Base-by-base conservation (phyloP, 1,140 invertebrate species). In the Proctacanthus coquilletti region DNA sequence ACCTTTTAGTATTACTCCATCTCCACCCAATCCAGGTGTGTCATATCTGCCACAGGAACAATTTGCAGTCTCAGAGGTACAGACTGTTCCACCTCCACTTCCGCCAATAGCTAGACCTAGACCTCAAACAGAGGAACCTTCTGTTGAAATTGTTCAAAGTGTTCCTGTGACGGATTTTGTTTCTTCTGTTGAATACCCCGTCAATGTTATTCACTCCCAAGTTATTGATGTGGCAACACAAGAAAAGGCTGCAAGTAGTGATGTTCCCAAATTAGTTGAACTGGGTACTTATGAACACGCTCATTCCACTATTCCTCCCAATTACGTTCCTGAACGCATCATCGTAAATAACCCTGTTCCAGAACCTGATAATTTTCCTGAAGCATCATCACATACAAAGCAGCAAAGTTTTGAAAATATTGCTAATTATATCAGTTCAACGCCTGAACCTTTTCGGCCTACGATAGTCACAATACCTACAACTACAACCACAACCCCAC, bases 181-280 rank as follows among this genome's bases (percentile, higher is more conserved):
- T 10, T 71, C 74, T 25, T 69, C 70, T 13, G 60, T 77, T 41
- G 73, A 77, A 44, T 74, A 77, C 58, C 74, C 74, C 6, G 61
- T 71, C 11, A 70, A 66, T 27, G 57, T 71, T 34, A 65, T 75
- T 32, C 68, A 74, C 43, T 74, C 74, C 21, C 72, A 73, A 38
- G 45, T 75, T 18, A 65, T 76, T 23, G 74, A 77, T 42, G 21
- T 57, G 13, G n/a, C n/a, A n/a, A n/a, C n/a, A n/a, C n/a, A n/a
- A n/a, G n/a, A n/a, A n/a, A n/a, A n/a, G n/a, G n/a, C n/a, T n/a
- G n/a, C n/a, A n/a, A n/a, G n/a, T n/a, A n/a, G n/a, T n/a, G n/a
- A n/a, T n/a, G n/a, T n/a, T n/a, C 54, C 53, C 34, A 33, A 56
- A 21, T 44, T 57, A 6, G 57, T 54, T 0, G 54, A 57, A 8